Conservation (phyloP, 1,140 invertebrate genomes). For the Brachystomella parvula region DNA sequence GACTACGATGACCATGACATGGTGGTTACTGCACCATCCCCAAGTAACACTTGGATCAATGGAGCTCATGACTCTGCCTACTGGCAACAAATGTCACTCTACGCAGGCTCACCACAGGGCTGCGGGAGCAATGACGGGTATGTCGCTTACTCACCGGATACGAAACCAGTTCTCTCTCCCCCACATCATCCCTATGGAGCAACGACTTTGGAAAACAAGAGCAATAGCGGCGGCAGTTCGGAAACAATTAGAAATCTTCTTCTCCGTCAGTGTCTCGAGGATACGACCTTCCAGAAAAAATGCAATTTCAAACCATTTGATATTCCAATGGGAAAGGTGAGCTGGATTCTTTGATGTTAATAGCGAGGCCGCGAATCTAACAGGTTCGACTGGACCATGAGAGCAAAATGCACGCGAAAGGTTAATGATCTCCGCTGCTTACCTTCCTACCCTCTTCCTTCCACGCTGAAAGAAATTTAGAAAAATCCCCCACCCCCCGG, state of each 20-base stretch:
- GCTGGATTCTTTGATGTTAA: neutral
- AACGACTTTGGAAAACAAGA: neutral
- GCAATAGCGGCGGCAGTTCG: neutral
- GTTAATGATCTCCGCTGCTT: neutral
- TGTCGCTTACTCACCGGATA: constrained; percentile 50
- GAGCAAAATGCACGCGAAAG: no score
- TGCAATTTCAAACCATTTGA: constrained; percentile 68
- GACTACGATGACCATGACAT: constrained; percentile 31
- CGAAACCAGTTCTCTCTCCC: constrained; percentile 44
- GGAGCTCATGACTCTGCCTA: constrained; percentile 14
- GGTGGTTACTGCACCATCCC: constrained; percentile 35
- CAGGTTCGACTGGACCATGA: no score
- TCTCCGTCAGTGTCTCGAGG: constrained; percentile 67
- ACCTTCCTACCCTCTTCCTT: neutral
- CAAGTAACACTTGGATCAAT: constrained; percentile 16
- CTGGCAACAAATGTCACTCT: constrained; percentile 33
- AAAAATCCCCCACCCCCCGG: no score
- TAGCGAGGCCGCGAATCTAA: no score
- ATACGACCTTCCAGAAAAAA: constrained; percentile 71
- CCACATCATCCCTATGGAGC: constrained; percentile 8
- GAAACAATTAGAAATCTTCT: constrained; percentile 53
- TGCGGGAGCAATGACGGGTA: constrained; percentile 47
- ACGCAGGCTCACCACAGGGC: constrained; percentile 45
- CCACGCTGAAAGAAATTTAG: no score
- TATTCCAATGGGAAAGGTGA: constrained; percentile 41